A percentile compares a stretch with the other conserved stretches of the same genome.
phyloP scores from a whole-genome alignment of 2,113 vertebrate genomes.

The Bubo bubo region DNA sequence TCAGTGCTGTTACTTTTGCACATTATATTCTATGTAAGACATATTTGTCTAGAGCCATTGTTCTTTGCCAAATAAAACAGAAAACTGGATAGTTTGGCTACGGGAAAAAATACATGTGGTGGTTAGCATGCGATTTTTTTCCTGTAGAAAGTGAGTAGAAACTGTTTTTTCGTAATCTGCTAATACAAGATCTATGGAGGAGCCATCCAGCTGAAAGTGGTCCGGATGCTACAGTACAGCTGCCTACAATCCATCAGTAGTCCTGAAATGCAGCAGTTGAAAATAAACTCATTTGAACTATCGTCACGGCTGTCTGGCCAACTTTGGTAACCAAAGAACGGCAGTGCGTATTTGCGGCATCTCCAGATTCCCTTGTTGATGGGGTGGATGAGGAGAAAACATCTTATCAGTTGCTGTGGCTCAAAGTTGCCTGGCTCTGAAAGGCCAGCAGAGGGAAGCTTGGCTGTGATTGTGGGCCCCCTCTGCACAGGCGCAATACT shows the following conservation, averaged over 20 bases:
- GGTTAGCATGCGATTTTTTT: neutral
- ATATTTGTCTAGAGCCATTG: neutral
- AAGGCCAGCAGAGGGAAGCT: neutral
- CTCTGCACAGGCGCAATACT: fast-evolving
- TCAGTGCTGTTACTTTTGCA: neutral
- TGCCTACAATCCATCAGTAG: neutral
- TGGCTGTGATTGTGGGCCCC: neutral
- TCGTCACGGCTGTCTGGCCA: neutral
- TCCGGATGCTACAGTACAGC: neutral
- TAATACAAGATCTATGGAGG: neutral
- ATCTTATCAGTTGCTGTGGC: neutral
- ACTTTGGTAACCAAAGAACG: neutral
- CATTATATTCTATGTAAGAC: neutral
- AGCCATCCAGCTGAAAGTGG: neutral
- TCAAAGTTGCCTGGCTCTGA: neutral
- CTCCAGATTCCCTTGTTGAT: neutral
- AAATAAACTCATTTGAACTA: neutral
- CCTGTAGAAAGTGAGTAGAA: neutral
- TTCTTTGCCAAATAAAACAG: neutral
- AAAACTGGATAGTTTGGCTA: neutral
- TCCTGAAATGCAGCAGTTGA: neutral
- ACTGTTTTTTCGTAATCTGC: neutral
- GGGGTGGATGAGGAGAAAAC: neutral
- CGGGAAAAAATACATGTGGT: neutral
- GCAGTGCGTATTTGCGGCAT: neutral